Evolutionary conservation across 2,888 invertebrate species (phyloP).

Genomic region (Macrophya alboannulata): DNA sequence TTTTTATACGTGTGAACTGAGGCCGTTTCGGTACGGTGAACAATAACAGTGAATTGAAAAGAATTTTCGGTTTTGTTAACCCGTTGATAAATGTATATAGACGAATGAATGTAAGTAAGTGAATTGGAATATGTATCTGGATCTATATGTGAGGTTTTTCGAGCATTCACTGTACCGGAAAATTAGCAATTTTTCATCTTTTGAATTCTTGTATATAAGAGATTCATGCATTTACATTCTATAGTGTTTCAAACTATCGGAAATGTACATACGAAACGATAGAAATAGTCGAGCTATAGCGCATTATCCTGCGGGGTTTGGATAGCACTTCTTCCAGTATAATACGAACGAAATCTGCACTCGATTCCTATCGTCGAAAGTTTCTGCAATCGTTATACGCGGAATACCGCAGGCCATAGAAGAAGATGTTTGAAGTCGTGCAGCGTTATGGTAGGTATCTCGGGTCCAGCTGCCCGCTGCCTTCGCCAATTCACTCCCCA

Average conservation of each 20-base stretch:
- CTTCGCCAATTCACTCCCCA: too few relatives aligned
- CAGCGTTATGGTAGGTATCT: not conserved
- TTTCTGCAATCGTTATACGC: not conserved
- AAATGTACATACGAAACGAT: not conserved
- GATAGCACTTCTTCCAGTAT: not conserved
- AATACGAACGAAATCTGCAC: not conserved
- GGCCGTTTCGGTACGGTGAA: not conserved
- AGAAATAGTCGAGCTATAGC: not conserved
- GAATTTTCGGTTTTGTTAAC: not conserved
- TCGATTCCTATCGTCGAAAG: not conserved
- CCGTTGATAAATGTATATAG: not conserved
- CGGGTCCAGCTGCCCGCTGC: too few relatives aligned
- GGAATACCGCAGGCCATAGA: not conserved
- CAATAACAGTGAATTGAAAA: conserved; percentile 21
- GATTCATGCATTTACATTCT: not conserved
- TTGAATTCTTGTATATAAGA: not conserved
- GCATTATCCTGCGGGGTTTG: not conserved
- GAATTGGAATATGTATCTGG: not conserved
- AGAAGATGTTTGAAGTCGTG: not conserved
- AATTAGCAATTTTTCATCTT: conserved; percentile 12
- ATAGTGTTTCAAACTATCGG: not conserved
- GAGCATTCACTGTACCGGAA: not conserved
- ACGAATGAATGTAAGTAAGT: not conserved
- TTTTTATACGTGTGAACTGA: conserved; percentile 26
- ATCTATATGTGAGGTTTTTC: not conserved